Conservation (phyloP, 2,888 invertebrate species). For the Ligdia adustata region DNA sequence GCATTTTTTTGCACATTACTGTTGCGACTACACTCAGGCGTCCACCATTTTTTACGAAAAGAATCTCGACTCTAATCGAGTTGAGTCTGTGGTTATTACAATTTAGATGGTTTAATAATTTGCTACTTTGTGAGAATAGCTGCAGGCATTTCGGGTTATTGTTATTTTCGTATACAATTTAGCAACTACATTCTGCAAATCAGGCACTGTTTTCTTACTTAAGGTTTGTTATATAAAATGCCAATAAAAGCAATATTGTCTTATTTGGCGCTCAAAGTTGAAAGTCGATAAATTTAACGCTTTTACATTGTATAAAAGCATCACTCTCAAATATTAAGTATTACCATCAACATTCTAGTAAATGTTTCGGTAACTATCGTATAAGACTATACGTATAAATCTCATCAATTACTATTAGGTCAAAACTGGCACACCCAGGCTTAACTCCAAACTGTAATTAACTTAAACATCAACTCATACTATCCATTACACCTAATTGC, state of each 20-base stretch:
- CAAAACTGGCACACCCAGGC: constrained; percentile 17
- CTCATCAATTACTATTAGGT: constrained; percentile 30
- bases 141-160: constrained; percentile 10
- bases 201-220: no score
- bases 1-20: constrained; percentile 16
- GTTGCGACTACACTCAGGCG: constrained; percentile 16
- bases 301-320: no score
- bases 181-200: constrained; percentile 11
- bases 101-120: constrained; percentile 27
- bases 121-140: constrained; percentile 17
- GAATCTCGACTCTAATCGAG: constrained; percentile 28
- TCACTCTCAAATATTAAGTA: no score
- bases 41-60: constrained; percentile 17
- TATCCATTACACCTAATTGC: constrained; percentile 38
- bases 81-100: constrained; percentile 29
- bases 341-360: no score
- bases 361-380: no score
- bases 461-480: constrained; percentile 37
- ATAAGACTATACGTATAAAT: not conserved
- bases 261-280: no score
- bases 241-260: no score
- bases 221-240: no score
- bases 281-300: no score
- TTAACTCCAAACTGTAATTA: constrained; percentile 17
- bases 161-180: constrained; percentile 17